Base-by-base conservation (phyloP, 1,140 invertebrate genomes). In the Cotesia vestalis region DNA sequence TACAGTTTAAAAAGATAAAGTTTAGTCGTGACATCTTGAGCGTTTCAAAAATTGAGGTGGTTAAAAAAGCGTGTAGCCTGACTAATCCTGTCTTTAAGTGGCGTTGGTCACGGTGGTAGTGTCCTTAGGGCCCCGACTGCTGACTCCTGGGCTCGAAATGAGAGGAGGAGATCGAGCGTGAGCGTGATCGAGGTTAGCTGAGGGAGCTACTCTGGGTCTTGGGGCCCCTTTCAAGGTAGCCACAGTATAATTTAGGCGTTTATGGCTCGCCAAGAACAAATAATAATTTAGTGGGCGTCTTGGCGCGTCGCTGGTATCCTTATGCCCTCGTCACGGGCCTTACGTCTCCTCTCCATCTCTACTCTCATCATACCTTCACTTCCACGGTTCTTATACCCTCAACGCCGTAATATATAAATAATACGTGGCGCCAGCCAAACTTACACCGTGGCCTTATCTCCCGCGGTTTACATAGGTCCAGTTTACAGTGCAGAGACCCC, bases 241-340 rank as follows among this genome's bases (percentile, higher is more conserved):
- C 69, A 78, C 76, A 80, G 76, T 82, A 82, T 83, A 84, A 84
- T 84, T 84, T 81, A 78, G 75, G 76, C 81, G 77, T 84, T 84
- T 84, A 84, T 81, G 80, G 81, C 80, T 78, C 76, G 77, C 79
- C 80, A 79, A 80, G 81, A 80, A 82, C 78, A 83, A 82, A 82
- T 84, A 83, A 84, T 84, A 84, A 84, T 84, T 84, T 83, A 84
- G 82, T 83, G 82, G 83, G 83, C 82, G 81, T 82, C 77, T 79
- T 59, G 74, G 72, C 73, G 57, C 62, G 74, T 76, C 74, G 71
- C 71, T 73, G 35, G 61, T 60, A 61, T 59, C 64, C 74, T 60
- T 68, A 62, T 59, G 20, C 46, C 20, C 36, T 69, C 34, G 17
- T 68, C 53, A 12, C 27, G 12, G 35, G 53, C 40, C 55, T 55